Evolutionary conservation across 2,888 invertebrate genomes (phyloP).

Genomic region (Acleris holmiana): DNA sequence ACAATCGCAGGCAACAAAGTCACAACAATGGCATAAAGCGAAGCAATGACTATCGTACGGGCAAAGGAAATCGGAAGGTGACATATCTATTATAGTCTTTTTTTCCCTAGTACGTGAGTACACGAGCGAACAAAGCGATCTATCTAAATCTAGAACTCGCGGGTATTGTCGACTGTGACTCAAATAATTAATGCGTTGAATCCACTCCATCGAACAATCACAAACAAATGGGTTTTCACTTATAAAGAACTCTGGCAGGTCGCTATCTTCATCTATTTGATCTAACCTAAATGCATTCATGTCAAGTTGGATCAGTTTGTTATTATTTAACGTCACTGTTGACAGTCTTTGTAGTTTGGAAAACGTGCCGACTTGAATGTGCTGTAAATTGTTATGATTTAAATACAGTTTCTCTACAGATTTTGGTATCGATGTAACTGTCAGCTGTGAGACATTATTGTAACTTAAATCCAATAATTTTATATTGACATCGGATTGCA

Average conservation of each 20-base stretch:
- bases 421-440: constrained; percentile 88
- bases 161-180: constrained; percentile 91
- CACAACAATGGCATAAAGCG: constrained; percentile 94
- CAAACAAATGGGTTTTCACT: constrained; percentile 93
- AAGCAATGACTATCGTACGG: constrained; percentile 93
- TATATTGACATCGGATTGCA: constrained; percentile 83
- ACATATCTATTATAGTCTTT: constrained; percentile 88
- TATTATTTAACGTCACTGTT: constrained; percentile 90
- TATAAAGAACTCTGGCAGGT: constrained; percentile 91
- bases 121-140: constrained; percentile 89
- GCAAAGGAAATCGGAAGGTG: constrained; percentile 91
- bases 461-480: constrained; percentile 90
- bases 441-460: constrained; percentile 88
- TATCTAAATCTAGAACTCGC: constrained; percentile 91
- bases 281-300: constrained; percentile 89
- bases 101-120: constrained; percentile 88
- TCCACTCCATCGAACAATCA: constrained; percentile 95
- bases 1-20: constrained; percentile 95
- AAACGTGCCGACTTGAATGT: constrained; percentile 89
- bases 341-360: constrained; percentile 87
- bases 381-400: constrained; percentile 89
- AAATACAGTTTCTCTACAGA: constrained; percentile 89
- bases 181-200: constrained; percentile 91
- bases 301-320: constrained; percentile 89
- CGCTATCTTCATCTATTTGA: constrained; percentile 87